Conservation (phyloP, 2,888 invertebrate species). For the Limnephilus marmoratus region DNA sequence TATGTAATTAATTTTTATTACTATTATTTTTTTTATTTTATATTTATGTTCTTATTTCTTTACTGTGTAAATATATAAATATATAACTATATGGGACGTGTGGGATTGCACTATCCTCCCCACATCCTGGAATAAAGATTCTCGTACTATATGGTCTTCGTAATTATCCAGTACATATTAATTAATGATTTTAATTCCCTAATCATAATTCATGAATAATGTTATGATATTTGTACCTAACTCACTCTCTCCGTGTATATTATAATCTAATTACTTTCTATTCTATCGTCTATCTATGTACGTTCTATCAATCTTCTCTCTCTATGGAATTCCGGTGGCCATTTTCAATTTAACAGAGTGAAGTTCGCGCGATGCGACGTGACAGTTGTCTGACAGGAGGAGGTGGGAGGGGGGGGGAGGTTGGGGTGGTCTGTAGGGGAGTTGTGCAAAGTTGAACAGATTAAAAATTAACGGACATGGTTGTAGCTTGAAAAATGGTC, state of each 20-base stretch:
- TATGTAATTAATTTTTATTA: no score
- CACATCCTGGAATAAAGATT: no score
- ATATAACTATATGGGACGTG: no score
- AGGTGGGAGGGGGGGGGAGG: background rate
- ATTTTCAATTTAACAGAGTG: conserved; percentile 16
- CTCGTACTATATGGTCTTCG: no score
- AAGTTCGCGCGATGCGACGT: conserved; percentile 6
- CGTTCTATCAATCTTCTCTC: background rate
- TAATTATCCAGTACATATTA: no score
- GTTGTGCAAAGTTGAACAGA: background rate
- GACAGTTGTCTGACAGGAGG: background rate
- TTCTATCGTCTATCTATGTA: background rate
- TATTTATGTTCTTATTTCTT: no score
- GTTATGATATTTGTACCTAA: background rate
- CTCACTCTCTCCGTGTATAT: background rate
- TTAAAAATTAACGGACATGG: background rate
- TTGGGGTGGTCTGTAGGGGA: background rate
- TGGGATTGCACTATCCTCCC: no score
- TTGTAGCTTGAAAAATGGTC: background rate
- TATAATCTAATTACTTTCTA: background rate
- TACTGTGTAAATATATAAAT: no score
- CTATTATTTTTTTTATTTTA: no score
- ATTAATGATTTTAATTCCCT: background rate
- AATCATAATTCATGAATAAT: background rate
- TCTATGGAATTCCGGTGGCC: background rate